A percentile compares a stretch with the other conserved stretches of the same genome.
Evolutionary conservation across 2,797 vertebrate genomes (phyloP).

Genomic region (Rhincodon typus): DNA sequence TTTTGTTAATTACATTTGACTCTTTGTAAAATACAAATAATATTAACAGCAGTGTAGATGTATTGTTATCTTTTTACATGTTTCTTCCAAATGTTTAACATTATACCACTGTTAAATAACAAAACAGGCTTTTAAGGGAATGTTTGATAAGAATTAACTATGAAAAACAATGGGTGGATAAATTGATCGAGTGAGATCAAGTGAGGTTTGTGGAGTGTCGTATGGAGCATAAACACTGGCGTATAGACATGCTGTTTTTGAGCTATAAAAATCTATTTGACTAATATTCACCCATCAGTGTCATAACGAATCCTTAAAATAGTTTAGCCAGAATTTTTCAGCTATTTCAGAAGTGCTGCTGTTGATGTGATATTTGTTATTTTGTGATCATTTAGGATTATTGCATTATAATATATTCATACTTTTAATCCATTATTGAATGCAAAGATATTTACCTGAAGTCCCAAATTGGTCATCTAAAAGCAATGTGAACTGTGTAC

Average conservation of each 20-base stretch:
- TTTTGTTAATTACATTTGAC: not conserved
- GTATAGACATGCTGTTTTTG: not conserved
- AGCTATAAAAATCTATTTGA: not conserved
- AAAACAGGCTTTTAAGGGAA: not conserved
- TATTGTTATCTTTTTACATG: not conserved
- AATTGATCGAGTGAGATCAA: not conserved
- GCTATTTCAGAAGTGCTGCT: not conserved
- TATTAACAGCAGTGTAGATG: not conserved
- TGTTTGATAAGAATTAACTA: not conserved
- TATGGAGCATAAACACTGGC: not conserved
- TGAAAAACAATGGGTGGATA: not conserved
- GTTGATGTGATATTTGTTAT: not conserved
- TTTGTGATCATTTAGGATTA: not conserved
- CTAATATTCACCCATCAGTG: not conserved
- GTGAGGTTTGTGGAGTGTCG: not conserved
- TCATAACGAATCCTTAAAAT: not conserved
- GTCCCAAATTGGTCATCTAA: not conserved
- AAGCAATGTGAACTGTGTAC: not conserved
- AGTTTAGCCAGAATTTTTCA: not conserved
- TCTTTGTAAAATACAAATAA: not conserved
- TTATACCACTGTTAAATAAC: not conserved
- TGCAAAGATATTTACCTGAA: not conserved
- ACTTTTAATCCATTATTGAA: not conserved
- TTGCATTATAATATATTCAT: not conserved
- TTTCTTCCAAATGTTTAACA: not conserved